Percentiles rank a stretch among this genome's conserved stretches.
These are phyloP conservation scores for Pontoporia blainvillei DNA, from an alignment of 2,113 vertebrate genomes.

Conservation along the genomic window DNA sequence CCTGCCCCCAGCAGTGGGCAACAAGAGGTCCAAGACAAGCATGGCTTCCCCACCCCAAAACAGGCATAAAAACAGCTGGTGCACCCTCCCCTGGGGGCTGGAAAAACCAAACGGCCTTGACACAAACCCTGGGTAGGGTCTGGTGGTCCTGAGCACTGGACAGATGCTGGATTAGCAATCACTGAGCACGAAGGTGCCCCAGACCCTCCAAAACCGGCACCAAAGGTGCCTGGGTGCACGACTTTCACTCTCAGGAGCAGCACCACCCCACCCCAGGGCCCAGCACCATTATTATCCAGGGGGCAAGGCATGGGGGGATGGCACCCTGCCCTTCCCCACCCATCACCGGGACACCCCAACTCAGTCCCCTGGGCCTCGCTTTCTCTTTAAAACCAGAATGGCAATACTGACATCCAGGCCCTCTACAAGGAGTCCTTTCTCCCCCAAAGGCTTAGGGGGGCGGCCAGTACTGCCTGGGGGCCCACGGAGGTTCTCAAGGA, in stretches of 20 bases:
- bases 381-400: neutral
- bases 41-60: neutral
- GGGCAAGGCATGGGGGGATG: neutral
- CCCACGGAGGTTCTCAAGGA: neutral
- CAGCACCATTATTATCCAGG: fast-evolving
- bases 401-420: neutral
- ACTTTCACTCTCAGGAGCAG: neutral
- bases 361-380: fast-evolving
- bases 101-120: neutral
- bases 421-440: neutral
- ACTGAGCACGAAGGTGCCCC: fast-evolving
- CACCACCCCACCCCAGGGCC: no score
- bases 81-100: no score
- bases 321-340: neutral
- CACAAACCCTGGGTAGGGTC: neutral
- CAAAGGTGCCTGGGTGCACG: neutral
- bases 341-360: neutral
- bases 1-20: neutral
- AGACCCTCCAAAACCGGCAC: neutral
- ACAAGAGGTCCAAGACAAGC: neutral
- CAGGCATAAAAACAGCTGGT: fast-evolving
- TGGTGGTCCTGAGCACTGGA: fast-evolving
- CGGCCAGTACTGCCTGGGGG: no score
- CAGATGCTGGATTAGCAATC: fast-evolving
- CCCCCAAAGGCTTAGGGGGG: fast-evolving